Evolutionary conservation across 2,888 invertebrate genomes (phyloP).

Genomic region (Eupithecia subfuscata): DNA sequence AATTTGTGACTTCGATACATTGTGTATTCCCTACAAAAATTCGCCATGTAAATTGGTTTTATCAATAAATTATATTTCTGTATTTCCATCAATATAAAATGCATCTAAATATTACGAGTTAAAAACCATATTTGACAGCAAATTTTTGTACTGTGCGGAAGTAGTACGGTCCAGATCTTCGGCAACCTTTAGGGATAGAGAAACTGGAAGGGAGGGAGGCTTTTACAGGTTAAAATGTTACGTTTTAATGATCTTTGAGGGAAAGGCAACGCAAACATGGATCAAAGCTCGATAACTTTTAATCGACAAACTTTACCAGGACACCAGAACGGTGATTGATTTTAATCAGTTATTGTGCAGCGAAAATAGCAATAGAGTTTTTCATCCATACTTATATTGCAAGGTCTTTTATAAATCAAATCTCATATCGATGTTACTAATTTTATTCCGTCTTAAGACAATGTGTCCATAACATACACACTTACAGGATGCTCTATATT

Average conservation of each 20-base stretch:
- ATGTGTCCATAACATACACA: constrained; percentile 74
- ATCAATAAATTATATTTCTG: no score
- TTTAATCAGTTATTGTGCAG: not conserved
- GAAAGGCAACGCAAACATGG: constrained; percentile 1
- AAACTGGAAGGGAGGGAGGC: not conserved
- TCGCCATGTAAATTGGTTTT: no score
- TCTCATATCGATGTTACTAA: constrained; percentile 75
- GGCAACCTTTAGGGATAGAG: not conserved
- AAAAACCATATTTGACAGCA: not conserved
- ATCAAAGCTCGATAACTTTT: not conserved
- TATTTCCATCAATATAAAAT: not conserved
- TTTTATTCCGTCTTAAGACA: constrained; percentile 80
- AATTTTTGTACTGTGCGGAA: not conserved
- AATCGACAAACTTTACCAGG: not conserved
- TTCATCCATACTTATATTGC: not conserved
- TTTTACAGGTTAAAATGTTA: not conserved
- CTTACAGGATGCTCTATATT: constrained; percentile 76
- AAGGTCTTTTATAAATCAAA: constrained; percentile 59
- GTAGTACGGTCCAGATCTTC: not conserved
- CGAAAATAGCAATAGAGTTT: not conserved
- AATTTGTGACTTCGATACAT: no score
- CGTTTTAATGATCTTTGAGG: not conserved
- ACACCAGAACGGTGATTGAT: not conserved
- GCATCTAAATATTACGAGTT: not conserved
- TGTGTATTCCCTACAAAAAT: no score